Percentiles rank a stretch among this genome's conserved stretches.
Evolutionary conservation across 2,888 invertebrate species (phyloP).

Genomic region (Pseudoips prasinana): DNA sequence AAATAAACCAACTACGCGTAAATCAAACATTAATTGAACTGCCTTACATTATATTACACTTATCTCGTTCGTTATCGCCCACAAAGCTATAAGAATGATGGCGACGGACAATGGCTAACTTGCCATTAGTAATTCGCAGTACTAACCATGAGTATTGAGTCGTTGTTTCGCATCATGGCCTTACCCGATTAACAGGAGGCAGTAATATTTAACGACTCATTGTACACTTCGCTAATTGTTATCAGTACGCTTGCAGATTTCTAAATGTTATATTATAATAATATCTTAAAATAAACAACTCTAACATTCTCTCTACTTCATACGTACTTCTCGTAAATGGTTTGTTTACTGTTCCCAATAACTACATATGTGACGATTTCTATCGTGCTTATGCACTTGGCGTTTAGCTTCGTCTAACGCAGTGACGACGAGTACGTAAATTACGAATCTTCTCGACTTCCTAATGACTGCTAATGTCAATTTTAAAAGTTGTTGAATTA

Average conservation of each 20-base stretch:
- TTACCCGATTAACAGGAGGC: conserved; percentile 60
- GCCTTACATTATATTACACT: neutral
- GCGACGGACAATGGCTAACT: conserved; percentile 18
- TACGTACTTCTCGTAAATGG: conserved; percentile 8
- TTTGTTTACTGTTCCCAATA: conserved; percentile 10
- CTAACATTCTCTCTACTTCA: neutral
- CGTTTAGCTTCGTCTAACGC: neutral
- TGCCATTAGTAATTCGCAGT: conserved; percentile 51
- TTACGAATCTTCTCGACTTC: too few species aligned
- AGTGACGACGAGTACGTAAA: too few species aligned
- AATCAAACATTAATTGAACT: neutral
- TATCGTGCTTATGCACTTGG: conserved; percentile 9
- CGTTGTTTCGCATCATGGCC: conserved; percentile 60
- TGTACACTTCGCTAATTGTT: conserved; percentile 64
- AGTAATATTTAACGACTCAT: conserved; percentile 74
- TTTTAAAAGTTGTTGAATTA: too few species aligned
- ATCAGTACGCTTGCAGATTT: conserved; percentile 47
- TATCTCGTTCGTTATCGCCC: conserved; percentile 3
- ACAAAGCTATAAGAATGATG: conserved; percentile 14
- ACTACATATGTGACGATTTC: conserved; percentile 14
- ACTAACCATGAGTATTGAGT: conserved; percentile 39
- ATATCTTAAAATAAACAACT: conserved; percentile 16
- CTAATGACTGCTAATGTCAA: too few species aligned
- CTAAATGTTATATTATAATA: conserved; percentile 44
- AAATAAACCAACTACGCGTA: neutral